phyloP scores from a whole-genome alignment of 2,797 vertebrate genomes.

The Tragelaphus eurycerus region DNA sequence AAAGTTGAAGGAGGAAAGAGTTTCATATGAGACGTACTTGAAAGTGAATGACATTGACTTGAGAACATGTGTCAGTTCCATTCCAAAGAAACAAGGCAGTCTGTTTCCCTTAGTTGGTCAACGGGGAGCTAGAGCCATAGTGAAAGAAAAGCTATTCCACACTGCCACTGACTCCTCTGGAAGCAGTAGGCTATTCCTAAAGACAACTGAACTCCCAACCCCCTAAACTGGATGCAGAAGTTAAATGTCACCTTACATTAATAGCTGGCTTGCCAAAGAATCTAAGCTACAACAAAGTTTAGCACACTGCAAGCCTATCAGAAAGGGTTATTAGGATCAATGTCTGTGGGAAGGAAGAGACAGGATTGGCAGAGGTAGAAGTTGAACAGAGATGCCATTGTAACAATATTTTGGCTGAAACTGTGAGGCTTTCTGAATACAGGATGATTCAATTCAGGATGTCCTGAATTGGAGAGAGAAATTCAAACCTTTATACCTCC shows the following conservation, averaged over 20 bases:
- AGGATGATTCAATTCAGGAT: not conserved
- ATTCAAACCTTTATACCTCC: not conserved
- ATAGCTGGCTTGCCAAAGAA: not conserved
- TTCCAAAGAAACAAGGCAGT: not conserved
- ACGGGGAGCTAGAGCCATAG: not conserved
- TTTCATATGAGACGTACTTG: not conserved
- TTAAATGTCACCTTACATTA: not conserved
- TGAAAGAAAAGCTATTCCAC: not conserved
- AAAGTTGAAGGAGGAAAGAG: not conserved
- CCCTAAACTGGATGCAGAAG: not conserved
- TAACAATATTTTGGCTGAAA: not conserved
- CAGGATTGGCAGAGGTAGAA: not conserved
- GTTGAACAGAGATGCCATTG: not conserved
- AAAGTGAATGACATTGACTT: not conserved
- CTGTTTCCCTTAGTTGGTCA: not conserved
- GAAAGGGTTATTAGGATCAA: not conserved
- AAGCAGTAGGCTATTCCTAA: not conserved
- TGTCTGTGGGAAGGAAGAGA: not conserved
- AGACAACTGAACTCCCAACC: not conserved
- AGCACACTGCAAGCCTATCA: not conserved
- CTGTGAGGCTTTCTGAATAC: not conserved
- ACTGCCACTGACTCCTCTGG: not conserved
- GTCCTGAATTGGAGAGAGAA: not conserved
- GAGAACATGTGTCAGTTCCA: not conserved
- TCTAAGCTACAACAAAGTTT: not conserved